A percentile compares a stretch with the other conserved stretches of the same genome.
Conservation (phyloP, 2,113 vertebrate genomes). For the Syngnathoides biaculeatus region DNA sequence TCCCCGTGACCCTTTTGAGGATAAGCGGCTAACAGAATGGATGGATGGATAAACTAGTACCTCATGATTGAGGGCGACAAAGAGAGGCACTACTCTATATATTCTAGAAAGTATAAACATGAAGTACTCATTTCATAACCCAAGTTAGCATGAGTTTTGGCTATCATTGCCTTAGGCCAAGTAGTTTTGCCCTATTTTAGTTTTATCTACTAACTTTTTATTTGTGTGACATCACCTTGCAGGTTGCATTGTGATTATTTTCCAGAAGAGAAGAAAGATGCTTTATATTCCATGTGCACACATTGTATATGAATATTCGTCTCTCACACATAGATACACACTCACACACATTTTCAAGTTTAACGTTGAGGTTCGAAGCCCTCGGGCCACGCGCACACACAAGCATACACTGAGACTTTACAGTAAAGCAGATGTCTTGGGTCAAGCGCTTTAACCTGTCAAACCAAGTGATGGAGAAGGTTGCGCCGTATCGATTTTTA, state of each 20-base stretch:
- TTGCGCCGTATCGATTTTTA: neutral
- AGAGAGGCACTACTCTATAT: too few species aligned
- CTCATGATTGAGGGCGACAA: too few species aligned
- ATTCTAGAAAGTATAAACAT: too few species aligned
- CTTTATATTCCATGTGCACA: constrained; percentile 6
- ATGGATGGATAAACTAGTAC: too few species aligned
- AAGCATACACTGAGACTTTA: constrained; percentile 1
- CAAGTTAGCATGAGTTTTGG: too few species aligned
- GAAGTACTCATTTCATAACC: too few species aligned
- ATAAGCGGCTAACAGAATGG: too few species aligned
- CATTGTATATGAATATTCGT: constrained; percentile 1
- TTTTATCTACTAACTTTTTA: too few species aligned
- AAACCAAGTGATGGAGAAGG: constrained; percentile 1
- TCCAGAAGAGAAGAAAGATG: neutral
- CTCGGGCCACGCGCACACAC: neutral
- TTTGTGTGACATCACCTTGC: neutral
- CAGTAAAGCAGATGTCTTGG: constrained; percentile 5
- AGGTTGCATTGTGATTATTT: neutral
- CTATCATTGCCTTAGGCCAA: too few species aligned
- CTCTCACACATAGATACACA: neutral
- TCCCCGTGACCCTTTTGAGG: too few species aligned
- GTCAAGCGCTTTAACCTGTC: constrained; percentile 1
- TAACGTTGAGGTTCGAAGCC: neutral
- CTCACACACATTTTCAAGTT: neutral
- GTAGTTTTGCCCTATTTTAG: too few species aligned